Percentiles rank a stretch among this genome's conserved stretches.
Conservation (phyloP, 1,140 invertebrate genomes). For the Drosophila repletoides region DNA sequence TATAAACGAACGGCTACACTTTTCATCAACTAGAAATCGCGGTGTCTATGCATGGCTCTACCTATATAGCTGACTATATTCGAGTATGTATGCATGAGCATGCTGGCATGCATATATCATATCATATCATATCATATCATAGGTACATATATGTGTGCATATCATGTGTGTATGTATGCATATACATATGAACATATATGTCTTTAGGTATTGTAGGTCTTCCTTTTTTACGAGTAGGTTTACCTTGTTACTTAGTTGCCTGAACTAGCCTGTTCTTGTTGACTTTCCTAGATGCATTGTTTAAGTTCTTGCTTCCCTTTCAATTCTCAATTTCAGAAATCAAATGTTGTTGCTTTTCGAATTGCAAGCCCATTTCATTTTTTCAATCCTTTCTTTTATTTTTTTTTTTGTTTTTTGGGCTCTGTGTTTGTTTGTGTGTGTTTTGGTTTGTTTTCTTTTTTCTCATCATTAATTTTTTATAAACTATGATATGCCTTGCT, state of each 20-base stretch:
- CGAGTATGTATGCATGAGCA: constrained; percentile 30
- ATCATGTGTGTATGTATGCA: constrained; percentile 2
- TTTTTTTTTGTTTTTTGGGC: constrained; percentile 11
- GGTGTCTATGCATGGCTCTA: constrained; percentile 44
- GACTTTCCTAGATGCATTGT: too few species aligned
- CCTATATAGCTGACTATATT: constrained; percentile 67
- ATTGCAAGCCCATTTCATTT: too few species aligned
- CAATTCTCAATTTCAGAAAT: too few species aligned
- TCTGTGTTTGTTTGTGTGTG: constrained; percentile 16
- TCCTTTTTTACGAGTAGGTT: too few species aligned
- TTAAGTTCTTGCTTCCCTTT: too few species aligned
- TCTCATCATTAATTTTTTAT: constrained; percentile 52
- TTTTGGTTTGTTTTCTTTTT: constrained; percentile 21
- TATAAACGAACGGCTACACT: constrained; percentile 85
- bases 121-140: too few species aligned
- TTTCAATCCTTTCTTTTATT: too few species aligned
- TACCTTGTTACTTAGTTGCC: constrained; percentile 6
- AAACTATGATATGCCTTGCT: constrained; percentile 80
- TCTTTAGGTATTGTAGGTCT: constrained; percentile 9
- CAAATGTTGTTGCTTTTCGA: too few species aligned
- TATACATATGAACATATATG: too few species aligned
- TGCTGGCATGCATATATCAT: constrained; percentile 8
- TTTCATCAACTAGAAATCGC: constrained; percentile 20
- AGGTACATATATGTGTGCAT: too few species aligned
- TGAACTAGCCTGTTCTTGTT: constrained; percentile 9